Conservation (phyloP, 1,140 invertebrate genomes). For the Dendroctonus valens region DNA sequence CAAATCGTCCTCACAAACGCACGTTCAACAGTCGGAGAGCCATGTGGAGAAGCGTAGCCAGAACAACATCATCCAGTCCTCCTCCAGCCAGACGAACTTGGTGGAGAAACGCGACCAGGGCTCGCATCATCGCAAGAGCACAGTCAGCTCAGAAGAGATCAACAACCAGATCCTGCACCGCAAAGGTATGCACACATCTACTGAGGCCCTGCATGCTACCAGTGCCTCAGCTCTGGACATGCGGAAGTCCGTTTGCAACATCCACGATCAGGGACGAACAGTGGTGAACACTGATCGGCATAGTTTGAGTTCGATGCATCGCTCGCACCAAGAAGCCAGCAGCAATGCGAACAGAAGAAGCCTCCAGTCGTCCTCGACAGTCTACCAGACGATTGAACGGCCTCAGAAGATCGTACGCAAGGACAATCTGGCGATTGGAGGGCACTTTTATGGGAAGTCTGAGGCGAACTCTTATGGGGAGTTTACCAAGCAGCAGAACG, state of each 20-base stretch:
- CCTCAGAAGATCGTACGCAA: conserved; percentile 57
- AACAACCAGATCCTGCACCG: conserved; percentile 75
- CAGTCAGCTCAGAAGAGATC: conserved; percentile 69
- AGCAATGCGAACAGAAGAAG: conserved; percentile 43
- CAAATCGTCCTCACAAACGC: conserved; percentile 44
- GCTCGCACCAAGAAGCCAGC: conserved; percentile 54
- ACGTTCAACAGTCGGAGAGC: conserved; percentile 31
- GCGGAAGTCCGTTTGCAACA: conserved; percentile 73
- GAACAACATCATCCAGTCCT: conserved; percentile 35
- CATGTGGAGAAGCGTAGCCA: conserved; percentile 32
- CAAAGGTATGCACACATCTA: conserved; percentile 60
- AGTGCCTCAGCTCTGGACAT: conserved; percentile 76
- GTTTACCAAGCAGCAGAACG: conserved; percentile 58
- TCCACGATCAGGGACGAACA: conserved; percentile 66
- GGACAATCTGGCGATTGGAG: conserved; percentile 67
- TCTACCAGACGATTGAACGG: conserved; percentile 51
- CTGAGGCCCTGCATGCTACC: conserved; percentile 51
- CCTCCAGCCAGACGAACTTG: conserved; percentile 27
- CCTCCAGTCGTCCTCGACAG: conserved; percentile 48
- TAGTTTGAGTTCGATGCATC: conserved; percentile 73
- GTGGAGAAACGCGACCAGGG: conserved; percentile 23
- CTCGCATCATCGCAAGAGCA: conserved; percentile 63
- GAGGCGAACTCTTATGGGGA: conserved; percentile 66
- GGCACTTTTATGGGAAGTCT: conserved; percentile 69
- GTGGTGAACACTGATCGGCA: conserved; percentile 67